Base-by-base conservation (phyloP, 2,888 invertebrate species). In the Acleris sparsana region DNA sequence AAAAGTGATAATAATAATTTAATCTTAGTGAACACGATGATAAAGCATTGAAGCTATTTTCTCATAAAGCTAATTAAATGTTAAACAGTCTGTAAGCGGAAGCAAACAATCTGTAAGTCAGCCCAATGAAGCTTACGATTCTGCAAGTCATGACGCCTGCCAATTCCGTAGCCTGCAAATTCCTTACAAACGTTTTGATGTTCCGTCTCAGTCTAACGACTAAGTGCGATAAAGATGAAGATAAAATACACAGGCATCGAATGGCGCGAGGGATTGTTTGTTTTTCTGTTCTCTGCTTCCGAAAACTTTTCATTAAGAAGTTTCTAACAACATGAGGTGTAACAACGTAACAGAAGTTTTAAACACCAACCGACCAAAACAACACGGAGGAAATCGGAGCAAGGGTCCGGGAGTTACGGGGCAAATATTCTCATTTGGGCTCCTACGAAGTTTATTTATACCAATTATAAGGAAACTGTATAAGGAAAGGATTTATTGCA, bases 251-350 rank as follows among this genome's bases (percentile, higher is more conserved):
- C 48, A 55, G 51, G 22, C 56, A 51, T 33, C 65, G 55, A 39
- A 57, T 5, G 13, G 18, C 33, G 44, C 52, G 61, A 52, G 53
- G 25, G 53, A 53, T 48, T 48, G 62, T 62, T 66, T 66, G 61
- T 66, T 61, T 57, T 55, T 46, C 49, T 46, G 20, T 55, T 49
- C 49, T 39, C 13, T 39, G 39, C 39, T 39, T 13, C 55, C 60
- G 18, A 66, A 66, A 66, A 66, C 52, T 66, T 66, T 62, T 66
- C 66, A 66, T 66, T 66, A 65, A 53, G 62, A 66, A 66, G 66
- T 66, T 66, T 61, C 60, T 39, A 62, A 53, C 53, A 64, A 64
- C 66, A 62, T 57, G 62, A 66, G 66, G 66, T 62, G 66, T 66
- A 57, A 62, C 66, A 62, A 61, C 53, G 59, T 49, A 60, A 65